phyloP scores from a whole-genome alignment of 1,140 invertebrate genomes.

The Oncopodura yosiiana region DNA sequence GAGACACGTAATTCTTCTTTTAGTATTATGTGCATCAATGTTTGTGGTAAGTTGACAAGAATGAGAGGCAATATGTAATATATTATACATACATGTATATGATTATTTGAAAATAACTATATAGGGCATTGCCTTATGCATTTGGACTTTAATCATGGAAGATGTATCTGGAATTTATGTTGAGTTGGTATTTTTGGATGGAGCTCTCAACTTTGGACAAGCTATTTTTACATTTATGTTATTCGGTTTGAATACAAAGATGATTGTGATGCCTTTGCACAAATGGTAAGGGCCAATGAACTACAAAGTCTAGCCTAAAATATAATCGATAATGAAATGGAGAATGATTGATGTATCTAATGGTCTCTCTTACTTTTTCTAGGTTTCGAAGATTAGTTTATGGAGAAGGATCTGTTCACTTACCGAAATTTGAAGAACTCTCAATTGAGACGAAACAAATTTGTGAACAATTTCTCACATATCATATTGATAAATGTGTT shows the following conservation, averaged over 20 bases:
- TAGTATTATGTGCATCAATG: conserved; percentile 71
- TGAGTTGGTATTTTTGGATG: conserved; percentile 81
- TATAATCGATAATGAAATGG: not conserved
- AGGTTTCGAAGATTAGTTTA: conserved; percentile 47
- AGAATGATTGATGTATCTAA: not conserved
- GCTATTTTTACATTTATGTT: conserved; percentile 71
- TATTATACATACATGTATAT: not conserved
- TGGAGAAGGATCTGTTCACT: conserved; percentile 55
- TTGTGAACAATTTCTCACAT: conserved; percentile 77
- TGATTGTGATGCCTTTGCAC: conserved; percentile 55
- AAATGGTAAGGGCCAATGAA: conserved; percentile 49
- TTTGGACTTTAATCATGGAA: conserved; percentile 76
- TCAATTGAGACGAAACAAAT: conserved; percentile 65
- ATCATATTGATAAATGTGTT: conserved; percentile 71
- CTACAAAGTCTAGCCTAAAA: not conserved
- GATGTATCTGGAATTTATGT: conserved; percentile 78
- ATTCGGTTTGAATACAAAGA: conserved; percentile 65
- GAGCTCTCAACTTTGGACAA: conserved; percentile 78
- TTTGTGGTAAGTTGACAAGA: conserved; percentile 60
- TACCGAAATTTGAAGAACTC: conserved; percentile 63
- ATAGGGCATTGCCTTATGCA: conserved; percentile 70
- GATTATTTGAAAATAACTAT: not conserved
- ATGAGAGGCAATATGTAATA: not conserved
- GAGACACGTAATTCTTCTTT: conserved; percentile 70
- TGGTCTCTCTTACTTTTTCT: conserved; percentile 9